Base-by-base conservation (phyloP, 1,140 invertebrate genomes). In the Drosophila seguyi region DNA sequence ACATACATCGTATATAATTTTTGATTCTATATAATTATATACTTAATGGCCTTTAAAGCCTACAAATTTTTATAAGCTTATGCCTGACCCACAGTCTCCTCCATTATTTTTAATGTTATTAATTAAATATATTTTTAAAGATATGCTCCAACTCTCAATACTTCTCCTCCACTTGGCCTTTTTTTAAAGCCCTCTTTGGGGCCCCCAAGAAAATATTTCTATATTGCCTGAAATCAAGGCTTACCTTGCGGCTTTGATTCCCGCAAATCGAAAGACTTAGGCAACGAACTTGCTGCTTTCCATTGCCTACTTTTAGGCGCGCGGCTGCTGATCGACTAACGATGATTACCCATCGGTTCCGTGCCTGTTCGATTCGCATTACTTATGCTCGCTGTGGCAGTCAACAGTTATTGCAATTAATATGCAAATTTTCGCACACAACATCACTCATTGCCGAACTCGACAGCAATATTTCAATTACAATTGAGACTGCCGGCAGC, bases 391-490 rank as follows among this genome's bases (percentile, higher is more conserved):
- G 53, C 63, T 39, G 38, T 39, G 16, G 31, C 55, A 56, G 39
- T n/a, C 52, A 72, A 63, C 65, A 58, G 57, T 62, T 71, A 78
- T 78, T 61, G 66, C 50, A 90, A 90, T 90, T 84, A 65, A 68
- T 65, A 90, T 88, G 84, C 68, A 62, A 90, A 88, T 88, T 47
- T 56, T 38, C 16, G 22, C 67, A 72, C 47, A 47, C 27, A 72
- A 58, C 68, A 73, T 73, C 69, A 58, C 44, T 58, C 67, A 71
- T 71, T 52, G 74, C 66, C 65, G 52, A 74, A 75, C 84, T 77
- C 73, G 80, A 80, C 76, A 78, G 66, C 84, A 68, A 78, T 78
- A 73, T 76, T 83, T 77, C 56, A 67, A 84, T 71, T 83, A 58
- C 57, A 77, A 57, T 62, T 60, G 66, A 10, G 45, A 14, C 58